These are phyloP conservation scores for Sula dactylatra DNA, from an alignment of 2,113 vertebrate species.

Conservation along the genomic window DNA sequence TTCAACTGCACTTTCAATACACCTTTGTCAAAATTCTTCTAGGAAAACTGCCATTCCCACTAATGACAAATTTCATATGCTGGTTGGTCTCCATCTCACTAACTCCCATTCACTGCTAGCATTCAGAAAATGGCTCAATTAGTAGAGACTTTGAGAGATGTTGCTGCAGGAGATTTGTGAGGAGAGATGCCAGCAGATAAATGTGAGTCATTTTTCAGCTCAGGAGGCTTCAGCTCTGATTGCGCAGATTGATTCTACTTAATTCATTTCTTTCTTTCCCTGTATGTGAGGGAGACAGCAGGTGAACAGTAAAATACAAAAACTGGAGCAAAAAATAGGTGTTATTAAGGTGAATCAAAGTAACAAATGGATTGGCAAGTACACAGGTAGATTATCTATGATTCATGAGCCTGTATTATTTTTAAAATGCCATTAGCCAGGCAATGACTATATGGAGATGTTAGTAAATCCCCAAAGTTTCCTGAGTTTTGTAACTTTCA, in stretches of 20 bases:
- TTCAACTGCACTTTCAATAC: neutral
- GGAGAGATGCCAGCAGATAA: constrained; percentile 32
- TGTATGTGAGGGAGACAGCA: constrained; percentile 8
- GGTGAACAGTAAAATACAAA: constrained; percentile 40
- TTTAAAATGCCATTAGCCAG: neutral
- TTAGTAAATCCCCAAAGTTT: constrained; percentile 6
- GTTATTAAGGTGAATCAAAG: constrained; percentile 54
- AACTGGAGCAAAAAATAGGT: constrained; percentile 24
- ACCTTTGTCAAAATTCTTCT: neutral
- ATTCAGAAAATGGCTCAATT: constrained; percentile 57
- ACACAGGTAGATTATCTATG: constrained; percentile 49
- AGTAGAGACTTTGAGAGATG: neutral
- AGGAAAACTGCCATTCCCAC: neutral
- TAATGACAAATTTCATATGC: neutral
- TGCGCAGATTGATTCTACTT: constrained; percentile 22
- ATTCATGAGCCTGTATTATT: constrained; percentile 25
- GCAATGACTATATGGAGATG: neutral
- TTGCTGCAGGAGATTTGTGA: constrained; percentile 22
- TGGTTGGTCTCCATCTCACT: neutral
- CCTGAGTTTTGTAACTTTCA: neutral
- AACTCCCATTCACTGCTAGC: neutral
- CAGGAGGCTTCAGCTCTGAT: constrained; percentile 13
- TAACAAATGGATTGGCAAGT: constrained; percentile 34
- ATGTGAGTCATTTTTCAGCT: constrained; percentile 39
- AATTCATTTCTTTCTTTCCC: constrained; percentile 33